Base-by-base conservation (phyloP, 2,113 vertebrate species). In the Todiramphus saurophagus region DNA sequence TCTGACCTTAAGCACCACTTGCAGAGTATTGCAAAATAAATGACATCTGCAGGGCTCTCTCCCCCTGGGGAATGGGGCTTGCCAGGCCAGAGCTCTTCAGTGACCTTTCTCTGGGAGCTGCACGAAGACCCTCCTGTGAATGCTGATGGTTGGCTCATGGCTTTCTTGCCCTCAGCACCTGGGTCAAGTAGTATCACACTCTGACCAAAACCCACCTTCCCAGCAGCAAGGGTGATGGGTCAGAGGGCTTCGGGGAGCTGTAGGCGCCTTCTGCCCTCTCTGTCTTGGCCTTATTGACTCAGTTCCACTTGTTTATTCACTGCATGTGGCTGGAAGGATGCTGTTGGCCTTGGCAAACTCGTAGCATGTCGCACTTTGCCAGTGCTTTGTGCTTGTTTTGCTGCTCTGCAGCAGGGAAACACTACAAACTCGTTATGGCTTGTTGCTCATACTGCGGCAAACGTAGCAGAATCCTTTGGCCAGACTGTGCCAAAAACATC, bases 71-170 rank as follows among this genome's bases (percentile, higher is more conserved):
- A 93, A 68, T 7, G 23, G 39, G 35, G 17, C 13, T 35, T 56
- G 25, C 48, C 72, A 51, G 60, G 62, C 62, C 72, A 55, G 50
- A 79, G 59, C 24, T 77, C 73, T 56, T 27, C 30, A 37, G 62
- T 0, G 4, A 39, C 35, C 69, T n/a, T 90, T 69, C 41, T 56
- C 35, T 23, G 5, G 41, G 56, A 89, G 33, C 73, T 67, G 25
- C 53, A 70, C 4, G 1, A 78, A 55, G 12, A 60, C 9, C 56
- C 2, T 1, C 16, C n/a, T 1, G 1, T 27, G 39, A 69, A 51
- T 9, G 1, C 27, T 4, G 4, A 19, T 1, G 4, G 35, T 43
- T 2, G 2, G 56, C 35, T 80, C 1, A 0, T 3, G 10, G 37
- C 44, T 58, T 39, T 58, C 53, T 70, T 7, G 3, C 37, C 60